A percentile compares a stretch with the other conserved stretches of the same genome.
phyloP scores from a whole-genome alignment of 2,113 vertebrate species.

The Willisornis vidua region DNA sequence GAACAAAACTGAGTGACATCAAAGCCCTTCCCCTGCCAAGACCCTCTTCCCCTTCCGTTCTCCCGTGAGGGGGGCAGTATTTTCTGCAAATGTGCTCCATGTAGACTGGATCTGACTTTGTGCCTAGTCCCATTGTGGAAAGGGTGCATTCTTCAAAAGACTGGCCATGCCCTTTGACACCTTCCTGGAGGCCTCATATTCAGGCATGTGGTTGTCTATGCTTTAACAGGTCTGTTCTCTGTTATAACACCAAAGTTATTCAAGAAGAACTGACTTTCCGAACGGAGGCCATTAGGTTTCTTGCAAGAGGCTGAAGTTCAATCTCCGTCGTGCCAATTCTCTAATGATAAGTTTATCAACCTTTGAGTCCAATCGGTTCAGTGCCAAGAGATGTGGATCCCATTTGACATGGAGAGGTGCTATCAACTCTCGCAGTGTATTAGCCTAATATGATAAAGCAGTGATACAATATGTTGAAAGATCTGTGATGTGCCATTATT shows the following conservation, averaged over 20 bases:
- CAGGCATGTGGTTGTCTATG: constrained; percentile 78
- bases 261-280: constrained; percentile 74
- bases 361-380: constrained; percentile 83
- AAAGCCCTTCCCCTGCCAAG: constrained; percentile 76
- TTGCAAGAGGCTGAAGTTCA: constrained; percentile 83
- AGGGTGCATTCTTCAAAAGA: constrained; percentile 80
- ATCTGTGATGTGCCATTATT: constrained; percentile 76
- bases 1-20: constrained; percentile 74
- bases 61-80: constrained; percentile 66
- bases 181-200: constrained; percentile 79
- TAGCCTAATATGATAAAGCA: constrained; percentile 87
- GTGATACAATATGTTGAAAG: constrained; percentile 85
- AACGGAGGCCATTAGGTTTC: constrained; percentile 82
- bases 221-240: constrained; percentile 78
- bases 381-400: constrained; percentile 85
- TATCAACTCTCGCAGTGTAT: constrained; percentile 85
- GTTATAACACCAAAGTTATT: constrained; percentile 78
- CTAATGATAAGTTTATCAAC: constrained; percentile 84
- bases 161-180: constrained; percentile 75
- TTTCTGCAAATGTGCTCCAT: constrained; percentile 78
- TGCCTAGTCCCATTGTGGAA: constrained; percentile 81
- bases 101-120: constrained; percentile 79
- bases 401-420: constrained; percentile 84
- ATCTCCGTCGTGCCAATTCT: constrained; percentile 81
- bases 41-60: constrained; percentile 74